Base-by-base conservation (phyloP, 2,113 vertebrate species). In the Psettodes erumei region DNA sequence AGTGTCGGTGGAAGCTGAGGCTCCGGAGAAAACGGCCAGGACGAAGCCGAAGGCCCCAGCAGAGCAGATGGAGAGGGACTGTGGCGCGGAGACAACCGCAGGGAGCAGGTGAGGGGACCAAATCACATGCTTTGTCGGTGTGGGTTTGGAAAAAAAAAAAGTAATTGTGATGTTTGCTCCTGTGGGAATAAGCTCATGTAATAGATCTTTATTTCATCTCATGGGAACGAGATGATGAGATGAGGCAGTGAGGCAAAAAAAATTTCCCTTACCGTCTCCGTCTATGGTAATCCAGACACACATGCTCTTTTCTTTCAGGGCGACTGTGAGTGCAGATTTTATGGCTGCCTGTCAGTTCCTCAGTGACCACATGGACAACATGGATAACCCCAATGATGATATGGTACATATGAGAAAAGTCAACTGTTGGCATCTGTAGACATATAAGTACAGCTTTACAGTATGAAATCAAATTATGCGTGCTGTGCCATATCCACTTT, bases 331-430 rank as follows among this genome's bases (percentile, higher is more conserved):
- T 0, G 91, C 94, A 70, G 95, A 95, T 56, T 98, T 99, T 85
- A 93, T 96, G 58, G 79, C 82, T 0, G 94, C 91, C 30, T 99
- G 97, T 90, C 93, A 81, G 81, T 93, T 95, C 30, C 85, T 99
- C 77, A 95, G 92, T 68, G 90, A 95, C 68, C 95, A 95, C 87
- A 94, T 97, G 90, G 91, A 94, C 33, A 95, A 96, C 87, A 89
- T 95, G 75, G 90, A 92, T 23, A 94, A 94, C 72, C 93, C 95
- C 25, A 88, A 94, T 82, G 84, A 94, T 3, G 93, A 94, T 74
- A 93, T 95, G 96, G 98, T 99, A 94, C n/a, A 74, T 25, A 2
- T 3, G 42, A 45, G 15, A 12, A n/a, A n/a, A n/a, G n/a, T n/a
- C n/a, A n/a, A n/a, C n/a, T n/a, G n/a, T n/a, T n/a, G n/a, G n/a